Evolutionary conservation across 2,113 vertebrate species (phyloP).

Genomic region (Serilophus lunatus): DNA sequence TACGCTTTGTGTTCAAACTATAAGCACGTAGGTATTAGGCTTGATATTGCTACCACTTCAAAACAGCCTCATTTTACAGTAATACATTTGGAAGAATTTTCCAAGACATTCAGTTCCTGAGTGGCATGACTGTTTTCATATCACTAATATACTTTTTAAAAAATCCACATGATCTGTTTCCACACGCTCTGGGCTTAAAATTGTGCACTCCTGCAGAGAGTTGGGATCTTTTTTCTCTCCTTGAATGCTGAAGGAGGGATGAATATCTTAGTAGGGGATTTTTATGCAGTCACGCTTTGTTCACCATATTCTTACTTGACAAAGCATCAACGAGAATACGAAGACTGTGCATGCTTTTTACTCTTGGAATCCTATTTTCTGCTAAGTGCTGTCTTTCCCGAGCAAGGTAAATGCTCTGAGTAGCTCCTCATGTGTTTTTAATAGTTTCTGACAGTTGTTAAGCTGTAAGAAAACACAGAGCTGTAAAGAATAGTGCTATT

Average conservation of each 20-base stretch:
- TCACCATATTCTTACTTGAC: neutral
- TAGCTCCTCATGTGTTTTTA: neutral
- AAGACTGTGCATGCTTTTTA: neutral
- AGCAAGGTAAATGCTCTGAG: neutral
- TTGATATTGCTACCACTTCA: neutral
- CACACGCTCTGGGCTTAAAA: neutral
- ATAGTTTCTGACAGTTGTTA: neutral
- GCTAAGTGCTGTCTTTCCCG: neutral
- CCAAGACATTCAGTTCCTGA: neutral
- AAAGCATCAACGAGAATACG: neutral
- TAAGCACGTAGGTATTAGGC: neutral
- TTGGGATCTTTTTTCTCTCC: neutral
- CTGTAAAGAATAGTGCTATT: neutral
- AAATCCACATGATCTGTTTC: neutral
- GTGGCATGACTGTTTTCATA: neutral
- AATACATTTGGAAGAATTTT: neutral
- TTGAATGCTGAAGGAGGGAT: neutral
- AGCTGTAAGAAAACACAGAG: neutral
- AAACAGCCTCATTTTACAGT: neutral
- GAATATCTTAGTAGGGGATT: neutral
- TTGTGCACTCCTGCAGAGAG: neutral
- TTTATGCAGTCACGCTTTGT: neutral
- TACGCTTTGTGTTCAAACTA: neutral
- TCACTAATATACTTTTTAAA: neutral
- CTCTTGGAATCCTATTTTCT: neutral